Percentiles rank a stretch among this genome's conserved stretches.
Evolutionary conservation across 2,113 vertebrate species (phyloP).

Genomic region (Noctilio leporinus): DNA sequence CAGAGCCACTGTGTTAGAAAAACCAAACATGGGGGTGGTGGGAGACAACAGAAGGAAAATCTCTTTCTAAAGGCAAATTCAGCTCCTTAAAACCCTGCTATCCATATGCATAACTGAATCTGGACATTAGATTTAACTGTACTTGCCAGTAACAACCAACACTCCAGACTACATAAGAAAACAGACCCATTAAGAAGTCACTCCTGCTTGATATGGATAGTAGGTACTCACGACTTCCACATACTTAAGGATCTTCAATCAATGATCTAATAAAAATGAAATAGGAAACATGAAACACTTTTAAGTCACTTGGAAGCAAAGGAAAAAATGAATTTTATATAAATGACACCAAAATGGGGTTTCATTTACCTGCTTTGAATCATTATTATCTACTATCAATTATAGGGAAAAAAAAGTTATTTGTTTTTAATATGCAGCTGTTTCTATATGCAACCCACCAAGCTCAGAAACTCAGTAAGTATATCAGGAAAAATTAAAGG

Average conservation of each 20-base stretch:
- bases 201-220: neutral
- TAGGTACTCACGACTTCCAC: neutral
- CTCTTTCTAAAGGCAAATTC: slow-evolving; percentile 31
- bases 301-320: neutral
- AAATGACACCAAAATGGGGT: neutral
- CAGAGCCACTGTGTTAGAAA: neutral
- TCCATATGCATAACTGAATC: neutral
- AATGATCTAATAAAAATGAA: neutral
- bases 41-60: neutral
- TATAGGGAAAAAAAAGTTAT: neutral
- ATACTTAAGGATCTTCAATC: neutral
- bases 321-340: neutral
- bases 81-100: neutral
- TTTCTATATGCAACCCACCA: slow-evolving; percentile 53
- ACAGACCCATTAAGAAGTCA: neutral
- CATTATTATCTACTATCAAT: neutral
- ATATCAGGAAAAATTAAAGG: slow-evolving; percentile 31
- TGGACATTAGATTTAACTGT: neutral
- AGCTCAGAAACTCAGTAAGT: slow-evolving; percentile 53
- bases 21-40: neutral
- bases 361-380: neutral
- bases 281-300: neutral
- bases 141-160: neutral
- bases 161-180: neutral
- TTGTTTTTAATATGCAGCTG: slow-evolving; percentile 41